phyloP scores from a whole-genome alignment of 2,888 invertebrate species.

The Oscheius sp. region DNA sequence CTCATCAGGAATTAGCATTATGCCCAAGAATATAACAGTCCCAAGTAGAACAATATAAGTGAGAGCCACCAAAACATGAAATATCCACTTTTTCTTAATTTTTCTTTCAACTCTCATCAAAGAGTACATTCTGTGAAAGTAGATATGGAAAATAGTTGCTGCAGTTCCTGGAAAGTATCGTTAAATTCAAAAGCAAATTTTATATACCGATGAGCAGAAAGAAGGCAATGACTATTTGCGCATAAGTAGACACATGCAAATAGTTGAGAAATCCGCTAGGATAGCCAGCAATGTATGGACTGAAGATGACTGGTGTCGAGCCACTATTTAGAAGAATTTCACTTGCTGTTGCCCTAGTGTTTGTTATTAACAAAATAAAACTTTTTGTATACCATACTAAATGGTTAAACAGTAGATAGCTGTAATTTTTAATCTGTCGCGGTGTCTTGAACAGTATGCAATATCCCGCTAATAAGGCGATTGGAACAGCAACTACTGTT shows the following conservation, averaged over 20 bases:
- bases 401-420: constrained; percentile 17
- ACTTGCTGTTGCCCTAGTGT: constrained; percentile 13
- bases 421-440: constrained; percentile 5
- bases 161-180: neutral
- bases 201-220: constrained; percentile 3
- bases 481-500: constrained; percentile 10
- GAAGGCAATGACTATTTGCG: constrained; percentile 17
- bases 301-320: constrained; percentile 9
- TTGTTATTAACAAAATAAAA: neutral
- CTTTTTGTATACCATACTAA: constrained; percentile 10
- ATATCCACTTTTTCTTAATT: constrained; percentile 3
- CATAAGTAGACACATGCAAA: constrained; percentile 3
- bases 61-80: neutral
- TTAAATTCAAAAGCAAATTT: neutral
- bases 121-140: constrained; percentile 14
- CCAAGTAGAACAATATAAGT: neutral
- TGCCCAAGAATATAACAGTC: constrained; percentile 1
- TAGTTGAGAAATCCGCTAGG: constrained; percentile 12
- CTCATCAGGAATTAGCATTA: constrained; percentile 3
- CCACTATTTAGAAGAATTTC: constrained; percentile 11
- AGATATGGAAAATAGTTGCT: constrained; percentile 12
- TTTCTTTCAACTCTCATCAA: constrained; percentile 3
- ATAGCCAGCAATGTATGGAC: constrained; percentile 20
- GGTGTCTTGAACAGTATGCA: constrained; percentile 31
- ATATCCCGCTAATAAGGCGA: constrained; percentile 2